Base-by-base conservation (phyloP, 2,113 vertebrate genomes). In the Ceuthmochares aereus region DNA sequence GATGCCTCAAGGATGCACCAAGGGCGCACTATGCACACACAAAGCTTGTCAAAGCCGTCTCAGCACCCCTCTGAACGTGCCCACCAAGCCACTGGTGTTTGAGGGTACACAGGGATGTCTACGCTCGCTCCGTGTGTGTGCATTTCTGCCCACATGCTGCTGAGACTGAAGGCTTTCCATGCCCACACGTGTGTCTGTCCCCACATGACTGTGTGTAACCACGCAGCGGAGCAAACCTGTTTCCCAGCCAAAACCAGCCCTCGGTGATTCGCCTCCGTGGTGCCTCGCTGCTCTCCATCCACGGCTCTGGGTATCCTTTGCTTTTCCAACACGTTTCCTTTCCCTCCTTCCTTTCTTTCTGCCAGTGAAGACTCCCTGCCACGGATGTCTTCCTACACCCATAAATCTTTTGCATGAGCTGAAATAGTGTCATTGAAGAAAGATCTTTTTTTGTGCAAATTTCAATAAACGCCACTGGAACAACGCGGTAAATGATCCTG, bases 401-500 rank as follows among this genome's bases (percentile, higher is more conserved):
- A 95, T 97, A 97, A 96, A 97, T 97, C 93, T 97, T 85, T 89
- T 73, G 80, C 84, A 36, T 21, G 76, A 83, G 76, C 60, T 92
- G 93, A 87, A 96, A 79, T 42, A 34, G 93, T 93, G 93, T 68
- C 89, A 84, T 34, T 92, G 89, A 93, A 82, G 85, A 94, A 82
- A 75, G 91, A 94, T 86, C 77, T 84, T 87, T 93, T 95, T 93
- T 93, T 89, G 95, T 95, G 93, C 66, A 74, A 81, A 94, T 97
- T 95, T 97, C 97, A 91, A 96, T 96, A 97, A 97, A 96, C 55
- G 95, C 94, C 94, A 93, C 70, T 34, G 87, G 87, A 95, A 97
- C 93, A 93, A 92, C 30, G 30, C 1, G 9, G 91, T 63, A 96
- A 97, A 93, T 97, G 96, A 97, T 97, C 95, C 95, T 97, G 96